Conservation (phyloP, 37 sponge, comb jelly and placozoan genomes). For the Bolinopsis microptera region DNA sequence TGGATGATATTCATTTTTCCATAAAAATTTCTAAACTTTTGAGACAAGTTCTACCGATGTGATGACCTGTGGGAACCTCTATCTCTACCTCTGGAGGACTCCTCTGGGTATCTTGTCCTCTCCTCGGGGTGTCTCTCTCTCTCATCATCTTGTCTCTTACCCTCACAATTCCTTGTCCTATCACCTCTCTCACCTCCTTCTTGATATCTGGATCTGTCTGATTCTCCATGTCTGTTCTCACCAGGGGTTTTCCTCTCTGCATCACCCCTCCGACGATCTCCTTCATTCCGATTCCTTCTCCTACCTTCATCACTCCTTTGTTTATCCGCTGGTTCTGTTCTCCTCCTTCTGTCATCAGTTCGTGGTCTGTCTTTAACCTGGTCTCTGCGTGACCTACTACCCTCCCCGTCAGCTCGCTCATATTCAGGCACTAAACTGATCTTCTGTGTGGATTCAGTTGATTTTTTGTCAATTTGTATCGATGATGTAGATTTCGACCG, state of each 20-base stretch:
- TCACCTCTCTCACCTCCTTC: background rate
- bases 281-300: background rate
- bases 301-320: background rate
- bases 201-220: background rate
- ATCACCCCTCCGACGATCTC: background rate
- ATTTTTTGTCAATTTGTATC: background rate
- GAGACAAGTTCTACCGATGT: background rate
- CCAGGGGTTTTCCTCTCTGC: background rate
- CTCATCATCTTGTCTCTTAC: background rate
- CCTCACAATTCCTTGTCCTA: background rate
- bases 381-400: background rate
- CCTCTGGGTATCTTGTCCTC: background rate
- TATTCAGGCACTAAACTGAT: conserved; percentile 28
- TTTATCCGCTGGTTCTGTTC: background rate
- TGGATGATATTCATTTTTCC: no score
- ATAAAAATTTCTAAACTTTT: no score
- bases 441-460: background rate
- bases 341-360: background rate
- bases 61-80: background rate
- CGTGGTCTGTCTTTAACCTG: background rate
- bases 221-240: background rate
- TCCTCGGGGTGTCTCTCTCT: no score
- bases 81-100: background rate
- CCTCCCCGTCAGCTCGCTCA: conserved; percentile 3
- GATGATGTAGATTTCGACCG: background rate